phyloP scores from a whole-genome alignment of 2,888 invertebrate species.

The Platerodrilus igneus region DNA sequence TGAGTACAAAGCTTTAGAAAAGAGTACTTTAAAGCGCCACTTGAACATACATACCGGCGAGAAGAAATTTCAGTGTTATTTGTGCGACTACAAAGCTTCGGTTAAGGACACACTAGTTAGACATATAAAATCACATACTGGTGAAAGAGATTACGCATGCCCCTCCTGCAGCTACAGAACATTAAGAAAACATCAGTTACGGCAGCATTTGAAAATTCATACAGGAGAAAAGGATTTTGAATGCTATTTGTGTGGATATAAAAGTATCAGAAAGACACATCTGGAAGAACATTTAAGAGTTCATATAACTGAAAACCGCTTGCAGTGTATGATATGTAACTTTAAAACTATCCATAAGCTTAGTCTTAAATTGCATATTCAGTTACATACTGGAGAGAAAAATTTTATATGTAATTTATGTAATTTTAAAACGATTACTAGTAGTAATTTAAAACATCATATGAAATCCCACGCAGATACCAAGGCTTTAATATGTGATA shows the following conservation, averaged over 20 bases:
- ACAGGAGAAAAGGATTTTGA: background rate
- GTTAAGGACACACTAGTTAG: background rate
- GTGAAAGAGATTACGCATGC: background rate
- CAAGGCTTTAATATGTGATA: background rate
- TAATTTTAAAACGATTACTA: background rate
- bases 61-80: background rate
- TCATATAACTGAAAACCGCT: background rate
- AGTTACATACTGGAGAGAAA: conserved; percentile 1
- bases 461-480: background rate
- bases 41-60: background rate
- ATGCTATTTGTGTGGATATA: background rate
- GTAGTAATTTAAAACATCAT: background rate
- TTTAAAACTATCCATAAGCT: background rate
- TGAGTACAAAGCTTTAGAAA: background rate
- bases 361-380: background rate
- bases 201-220: background rate
- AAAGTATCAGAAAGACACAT: background rate
- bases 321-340: background rate
- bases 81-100: background rate
- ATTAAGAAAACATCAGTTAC: background rate
- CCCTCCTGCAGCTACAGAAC: background rate
- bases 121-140: background rate
- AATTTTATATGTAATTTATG: background rate
- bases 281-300: background rate
- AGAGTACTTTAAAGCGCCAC: background rate